A percentile compares a stretch with the other conserved stretches of the same genome.
phyloP scores from a whole-genome alignment of 2,888 invertebrate genomes.

The Dasypogon diadema region DNA sequence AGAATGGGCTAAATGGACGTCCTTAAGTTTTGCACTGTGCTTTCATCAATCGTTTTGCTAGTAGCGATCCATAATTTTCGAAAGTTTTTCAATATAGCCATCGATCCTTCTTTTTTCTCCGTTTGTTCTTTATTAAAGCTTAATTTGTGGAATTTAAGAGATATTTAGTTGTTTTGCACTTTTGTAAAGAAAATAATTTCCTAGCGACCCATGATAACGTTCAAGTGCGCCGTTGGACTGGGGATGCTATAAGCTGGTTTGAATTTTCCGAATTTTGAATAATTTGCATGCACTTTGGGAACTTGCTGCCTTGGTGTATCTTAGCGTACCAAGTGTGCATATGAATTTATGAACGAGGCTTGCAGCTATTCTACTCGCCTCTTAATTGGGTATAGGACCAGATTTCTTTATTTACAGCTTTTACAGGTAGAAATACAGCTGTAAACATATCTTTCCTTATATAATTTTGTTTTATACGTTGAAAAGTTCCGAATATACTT shows the following conservation, averaged over 20 bases:
- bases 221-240: background rate
- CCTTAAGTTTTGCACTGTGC: no score
- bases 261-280: background rate
- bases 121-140: no score
- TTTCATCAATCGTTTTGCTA: no score
- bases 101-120: no score
- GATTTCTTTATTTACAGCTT: conserved; percentile 54
- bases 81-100: no score
- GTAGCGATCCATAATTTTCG: no score
- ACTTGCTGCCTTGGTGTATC: no score
- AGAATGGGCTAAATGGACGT: no score
- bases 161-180: no score
- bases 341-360: background rate
- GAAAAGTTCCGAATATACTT: conserved; percentile 58
- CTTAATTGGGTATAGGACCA: conserved; percentile 59
- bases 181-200: background rate
- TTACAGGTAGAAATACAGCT: conserved; percentile 60
- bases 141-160: no score
- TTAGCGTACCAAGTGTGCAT: background rate
- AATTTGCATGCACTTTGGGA: background rate
- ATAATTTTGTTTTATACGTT: conserved; percentile 59
- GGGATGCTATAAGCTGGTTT: background rate
- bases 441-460: conserved; percentile 61
- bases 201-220: background rate
- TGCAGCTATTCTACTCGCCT: conserved; percentile 61